Base-by-base conservation (phyloP, 2,797 vertebrate species). In the Poeciliopsis turneri region DNA sequence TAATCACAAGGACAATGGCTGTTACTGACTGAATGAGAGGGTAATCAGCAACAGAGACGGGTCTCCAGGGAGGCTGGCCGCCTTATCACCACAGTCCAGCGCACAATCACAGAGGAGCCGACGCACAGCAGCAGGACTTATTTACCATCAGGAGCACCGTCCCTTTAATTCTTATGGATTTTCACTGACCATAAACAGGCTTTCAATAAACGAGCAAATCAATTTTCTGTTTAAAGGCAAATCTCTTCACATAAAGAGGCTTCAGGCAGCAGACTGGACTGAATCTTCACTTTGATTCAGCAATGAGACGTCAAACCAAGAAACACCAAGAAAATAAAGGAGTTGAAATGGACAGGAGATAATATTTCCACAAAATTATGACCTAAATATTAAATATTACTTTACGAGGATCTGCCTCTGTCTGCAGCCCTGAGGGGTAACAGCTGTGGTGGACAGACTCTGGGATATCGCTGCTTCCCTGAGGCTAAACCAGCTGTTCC, bases 31-130 rank as follows among this genome's bases (percentile, higher is more conserved):
- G 66, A 87, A 68, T 81, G 72, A 76, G 81, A 85, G 74, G 74
- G 57, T 87, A 83, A 89, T 91, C 75, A 77, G 59, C 76, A 28
- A 71, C 83, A 69, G 68, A 49, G 85, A 77, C 20, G 36, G 25
- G 78, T 83, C 86, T 73, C 85, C 16, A 57, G 88, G 82, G 89
- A 84, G 84, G 39, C 41, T 4, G 73, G 0, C 23, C 0, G 74
- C 55, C 83, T 91, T 93, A 92, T 93, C 93, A 3, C 74, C 85
- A 75, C 61, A 18, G 74, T 76, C 83, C 90, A 92, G 90, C 68
- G 3, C 74, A 13, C 72, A 28, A 53, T 10, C 69, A 15, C 33
- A 70, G 36, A 64, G 33, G 68, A 71, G 81, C 82, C 41, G 74
- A 90, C 84, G 72, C 77, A n/a, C 20, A 49, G 33, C 20, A 79